These are phyloP conservation scores for Rhinogobius similis DNA, from an alignment of 2,113 vertebrate genomes.

Conservation along the genomic window DNA sequence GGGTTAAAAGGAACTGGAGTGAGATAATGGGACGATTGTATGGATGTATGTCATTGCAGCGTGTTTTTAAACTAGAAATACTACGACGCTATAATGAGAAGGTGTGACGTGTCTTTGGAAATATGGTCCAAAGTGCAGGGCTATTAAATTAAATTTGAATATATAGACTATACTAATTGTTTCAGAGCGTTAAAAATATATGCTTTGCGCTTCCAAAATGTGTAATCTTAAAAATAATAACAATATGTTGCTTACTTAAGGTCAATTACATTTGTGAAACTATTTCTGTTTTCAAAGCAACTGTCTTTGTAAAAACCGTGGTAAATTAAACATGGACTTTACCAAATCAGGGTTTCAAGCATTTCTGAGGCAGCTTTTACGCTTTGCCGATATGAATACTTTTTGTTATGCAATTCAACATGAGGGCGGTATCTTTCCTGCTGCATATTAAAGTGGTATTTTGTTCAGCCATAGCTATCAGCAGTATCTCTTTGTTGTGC, in stretches of 20 bases:
- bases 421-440: background rate
- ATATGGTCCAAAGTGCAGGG: background rate
- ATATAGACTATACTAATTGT: background rate
- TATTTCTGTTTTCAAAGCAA: background rate
- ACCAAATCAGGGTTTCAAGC: too few relatives aligned
- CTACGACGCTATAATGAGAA: background rate
- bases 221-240: background rate
- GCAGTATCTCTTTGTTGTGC: slow-evolving; percentile 36
- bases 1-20: slow-evolving; percentile 36
- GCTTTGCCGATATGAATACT: too few relatives aligned
- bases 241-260: background rate
- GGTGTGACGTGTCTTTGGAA: background rate
- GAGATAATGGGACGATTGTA: slow-evolving; percentile 35
- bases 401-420: background rate
- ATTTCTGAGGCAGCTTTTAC: too few relatives aligned
- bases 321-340: too few relatives aligned
- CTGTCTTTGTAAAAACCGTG: too few relatives aligned
- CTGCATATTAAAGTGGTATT: slow-evolving; percentile 35
- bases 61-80: slow-evolving; percentile 4
- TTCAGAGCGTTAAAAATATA: background rate
- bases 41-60: slow-evolving; percentile 32
- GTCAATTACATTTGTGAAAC: too few relatives aligned
- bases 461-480: slow-evolving; percentile 24
- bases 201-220: background rate
- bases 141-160: background rate